Evolutionary conservation across 2,113 vertebrate genomes (phyloP), one percentile per base, ranked within the genome.

Genomic region (Athene cunicularia): DNA sequence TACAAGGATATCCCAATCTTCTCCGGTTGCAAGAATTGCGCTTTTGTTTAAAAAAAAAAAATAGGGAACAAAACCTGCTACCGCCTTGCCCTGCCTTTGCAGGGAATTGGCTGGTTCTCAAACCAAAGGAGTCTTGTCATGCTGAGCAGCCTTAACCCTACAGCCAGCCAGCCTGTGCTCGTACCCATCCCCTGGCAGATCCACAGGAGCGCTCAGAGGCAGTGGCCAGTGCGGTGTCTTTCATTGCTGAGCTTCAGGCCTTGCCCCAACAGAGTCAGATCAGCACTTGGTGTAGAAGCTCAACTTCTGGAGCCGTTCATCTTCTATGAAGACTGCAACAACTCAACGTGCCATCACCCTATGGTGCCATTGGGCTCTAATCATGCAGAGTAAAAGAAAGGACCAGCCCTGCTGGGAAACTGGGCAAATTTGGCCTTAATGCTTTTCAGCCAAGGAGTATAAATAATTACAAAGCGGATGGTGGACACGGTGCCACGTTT

Each of bases 211-310:
- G 3, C 50, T 58, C 41, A 10, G 9, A 70, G 28, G 15, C 1
- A 0, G 13, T 7, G 8, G 20, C 6, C 72, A 63, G 18, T 2
- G 1, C 28, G n/a, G 0, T 21, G 12, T 56, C 72, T 49, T 85
- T 72, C 68, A 33, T 1, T 35, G 49, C 19, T 67, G 56, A 86
- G 47, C 43, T 87, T 87, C 56, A 64, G 59, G 8, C 24, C 33
- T 56, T 64, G 9, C 13, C 56, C 27, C 20, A 35, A 1, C 22
- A 23, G 72, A 58, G 7, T 9, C 11, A 7, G 47, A 13, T 21
- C 45, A 35, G 22, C 0, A 0, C 55, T 35, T 53, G 32, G 27
- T 45, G 18, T 43, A 33, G 89, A 90, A 59, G 3, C 20, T 87
- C 66, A 70, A 3, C 6, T 37, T 66, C 22, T 41, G 23, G 32